Evolutionary conservation across 2,113 vertebrate genomes (phyloP).

Genomic region (Helogale parvula): DNA sequence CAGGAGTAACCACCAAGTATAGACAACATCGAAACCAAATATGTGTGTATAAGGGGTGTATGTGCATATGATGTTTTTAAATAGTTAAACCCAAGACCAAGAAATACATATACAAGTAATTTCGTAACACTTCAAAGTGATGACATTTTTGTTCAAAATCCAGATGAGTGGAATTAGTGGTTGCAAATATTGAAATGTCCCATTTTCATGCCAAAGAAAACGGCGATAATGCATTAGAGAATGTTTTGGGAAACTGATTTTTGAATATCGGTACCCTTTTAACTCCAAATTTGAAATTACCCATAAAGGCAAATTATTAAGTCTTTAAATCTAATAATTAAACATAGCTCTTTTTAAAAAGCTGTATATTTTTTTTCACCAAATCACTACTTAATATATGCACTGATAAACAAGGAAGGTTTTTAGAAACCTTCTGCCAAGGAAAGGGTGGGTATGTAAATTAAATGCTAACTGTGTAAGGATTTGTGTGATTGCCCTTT

Average conservation of each 20-base stretch:
- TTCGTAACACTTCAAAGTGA: not conserved
- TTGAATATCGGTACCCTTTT: not conserved
- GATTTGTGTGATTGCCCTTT: not conserved
- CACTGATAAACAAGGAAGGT: not conserved
- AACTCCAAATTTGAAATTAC: conserved; percentile 1
- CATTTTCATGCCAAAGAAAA: not conserved
- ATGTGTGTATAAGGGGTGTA: not conserved
- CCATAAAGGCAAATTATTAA: not conserved
- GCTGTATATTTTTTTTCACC: not conserved
- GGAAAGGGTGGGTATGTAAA: not conserved
- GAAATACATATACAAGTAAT: not conserved
- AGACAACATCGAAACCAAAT: not conserved
- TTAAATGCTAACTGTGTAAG: not conserved
- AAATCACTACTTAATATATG: not conserved
- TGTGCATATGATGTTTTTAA: not conserved
- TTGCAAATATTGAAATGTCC: not conserved
- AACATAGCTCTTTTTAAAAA: not conserved
- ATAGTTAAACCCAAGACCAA: not conserved
- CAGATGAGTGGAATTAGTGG: not conserved
- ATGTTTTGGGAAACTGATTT: not conserved
- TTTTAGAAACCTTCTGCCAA: not conserved
- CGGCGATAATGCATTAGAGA: not conserved
- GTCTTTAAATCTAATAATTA: not conserved
- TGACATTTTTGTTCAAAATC: not conserved
- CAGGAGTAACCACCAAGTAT: not conserved